These are phyloP conservation scores for Euplagia quadripunctaria DNA, from an alignment of 2,888 invertebrate species.

Conservation along the genomic window DNA sequence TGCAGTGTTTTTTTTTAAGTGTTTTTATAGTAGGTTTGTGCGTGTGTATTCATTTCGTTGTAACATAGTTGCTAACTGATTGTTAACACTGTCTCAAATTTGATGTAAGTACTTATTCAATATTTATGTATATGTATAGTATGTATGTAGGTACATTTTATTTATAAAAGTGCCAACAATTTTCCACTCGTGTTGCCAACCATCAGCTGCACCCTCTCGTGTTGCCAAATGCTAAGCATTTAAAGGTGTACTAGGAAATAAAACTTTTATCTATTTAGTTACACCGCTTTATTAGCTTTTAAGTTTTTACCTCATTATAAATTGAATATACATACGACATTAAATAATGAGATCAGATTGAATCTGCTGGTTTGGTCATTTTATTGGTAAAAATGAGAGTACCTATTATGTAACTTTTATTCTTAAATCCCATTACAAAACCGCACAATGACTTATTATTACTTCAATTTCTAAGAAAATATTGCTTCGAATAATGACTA, in stretches of 20 bases:
- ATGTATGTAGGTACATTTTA: not conserved
- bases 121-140: not conserved
- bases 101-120: conserved; percentile 10
- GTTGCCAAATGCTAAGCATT: not conserved
- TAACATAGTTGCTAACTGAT: not conserved
- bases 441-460: not conserved
- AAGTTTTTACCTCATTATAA: not conserved
- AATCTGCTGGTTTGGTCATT: not conserved
- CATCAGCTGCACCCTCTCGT: not conserved
- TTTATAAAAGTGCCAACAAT: not conserved
- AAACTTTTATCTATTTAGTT: not conserved
- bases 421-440: not conserved
- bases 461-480: not conserved
- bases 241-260: not conserved
- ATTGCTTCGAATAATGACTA: not conserved
- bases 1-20: conserved; percentile 25
- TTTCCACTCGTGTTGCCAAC: not conserved
- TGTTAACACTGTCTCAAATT: not conserved
- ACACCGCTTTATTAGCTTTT: not conserved
- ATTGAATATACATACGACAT: conserved; percentile 20
- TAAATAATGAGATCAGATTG: conserved; percentile 45
- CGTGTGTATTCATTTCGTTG: conserved; percentile 9
- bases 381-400: not conserved
- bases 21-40: conserved; percentile 17
- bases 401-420: not conserved